Conservation (phyloP, 2,888 invertebrate species). For the Baccha elongata region DNA sequence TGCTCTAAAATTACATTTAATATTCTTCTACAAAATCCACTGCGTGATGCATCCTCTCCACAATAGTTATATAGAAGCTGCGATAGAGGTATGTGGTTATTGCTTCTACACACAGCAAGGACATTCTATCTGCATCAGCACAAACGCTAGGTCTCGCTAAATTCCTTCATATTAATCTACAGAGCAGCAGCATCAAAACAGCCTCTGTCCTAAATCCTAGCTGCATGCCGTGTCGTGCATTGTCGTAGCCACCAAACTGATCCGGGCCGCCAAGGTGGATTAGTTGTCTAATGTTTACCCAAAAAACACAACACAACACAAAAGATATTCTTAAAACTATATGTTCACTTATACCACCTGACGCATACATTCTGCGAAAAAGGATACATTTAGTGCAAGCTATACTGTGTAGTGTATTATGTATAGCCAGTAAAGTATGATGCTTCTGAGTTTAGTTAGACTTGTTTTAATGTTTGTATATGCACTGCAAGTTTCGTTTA, state of each 20-base stretch:
- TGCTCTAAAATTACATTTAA: slow-evolving; percentile 27
- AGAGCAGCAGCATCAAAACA: neutral
- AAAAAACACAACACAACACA: slow-evolving; percentile 42
- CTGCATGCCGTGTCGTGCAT: slow-evolving; percentile 1
- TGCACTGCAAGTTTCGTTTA: slow-evolving; percentile 21
- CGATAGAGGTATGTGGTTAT: neutral
- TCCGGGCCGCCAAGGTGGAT: slow-evolving; percentile 48
- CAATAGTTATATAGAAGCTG: neutral
- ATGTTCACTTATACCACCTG: neutral
- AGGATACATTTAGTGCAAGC: neutral
- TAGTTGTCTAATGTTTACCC: slow-evolving; percentile 53
- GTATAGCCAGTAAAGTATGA: slow-evolving; percentile 1
- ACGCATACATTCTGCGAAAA: neutral
- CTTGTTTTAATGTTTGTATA: neutral
- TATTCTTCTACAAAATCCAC: slow-evolving; percentile 20
- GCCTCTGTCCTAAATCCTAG: neutral
- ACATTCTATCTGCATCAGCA: slow-evolving; percentile 20
- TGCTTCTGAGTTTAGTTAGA: neutral
- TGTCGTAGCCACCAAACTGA: neutral
- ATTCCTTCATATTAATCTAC: slow-evolving; percentile 2
- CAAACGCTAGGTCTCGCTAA: neutral
- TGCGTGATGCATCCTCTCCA: slow-evolving; percentile 12
- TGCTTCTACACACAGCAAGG: slow-evolving; percentile 16
- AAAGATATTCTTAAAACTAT: slow-evolving; percentile 20
- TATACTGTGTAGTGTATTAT: neutral